phyloP scores from a whole-genome alignment of 2,797 vertebrate species.

The Netta rufina region DNA sequence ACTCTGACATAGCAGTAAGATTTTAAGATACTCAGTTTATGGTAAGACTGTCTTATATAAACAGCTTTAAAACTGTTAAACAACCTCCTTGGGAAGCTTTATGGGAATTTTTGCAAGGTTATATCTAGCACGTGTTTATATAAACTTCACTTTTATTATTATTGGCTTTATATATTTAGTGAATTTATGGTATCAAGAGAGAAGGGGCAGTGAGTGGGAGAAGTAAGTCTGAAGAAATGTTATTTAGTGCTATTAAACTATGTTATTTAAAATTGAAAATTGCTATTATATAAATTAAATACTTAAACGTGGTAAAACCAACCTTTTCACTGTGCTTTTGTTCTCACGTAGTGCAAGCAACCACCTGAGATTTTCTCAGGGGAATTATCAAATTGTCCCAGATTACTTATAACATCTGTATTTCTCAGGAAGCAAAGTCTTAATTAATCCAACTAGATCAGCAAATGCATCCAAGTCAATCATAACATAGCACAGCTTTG shows the following conservation, averaged over 20 bases:
- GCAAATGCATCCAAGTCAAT: background rate
- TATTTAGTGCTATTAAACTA: background rate
- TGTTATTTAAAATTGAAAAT: slow-evolving; percentile 23
- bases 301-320: background rate
- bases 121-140: slow-evolving; percentile 4
- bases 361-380: background rate
- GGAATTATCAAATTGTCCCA: background rate
- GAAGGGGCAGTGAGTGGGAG: background rate
- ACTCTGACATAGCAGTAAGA: background rate
- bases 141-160: slow-evolving; percentile 47
- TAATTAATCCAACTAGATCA: slow-evolving; percentile 48
- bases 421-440: slow-evolving; percentile 38
- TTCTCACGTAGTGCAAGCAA: background rate
- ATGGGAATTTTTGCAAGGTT: slow-evolving; percentile 37
- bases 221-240: slow-evolving; percentile 19
- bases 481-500: background rate
- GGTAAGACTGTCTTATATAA: slow-evolving; percentile 37
- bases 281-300: background rate
- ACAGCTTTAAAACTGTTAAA: slow-evolving; percentile 39
- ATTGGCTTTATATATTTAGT: slow-evolving; percentile 36
- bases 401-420: background rate
- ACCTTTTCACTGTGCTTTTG: background rate
- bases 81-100: slow-evolving; percentile 22
- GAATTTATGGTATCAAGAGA: slow-evolving; percentile 41
- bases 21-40: slow-evolving; percentile 2